Conservation (phyloP, 2,888 invertebrate genomes). For the Acrobasis suavella region DNA sequence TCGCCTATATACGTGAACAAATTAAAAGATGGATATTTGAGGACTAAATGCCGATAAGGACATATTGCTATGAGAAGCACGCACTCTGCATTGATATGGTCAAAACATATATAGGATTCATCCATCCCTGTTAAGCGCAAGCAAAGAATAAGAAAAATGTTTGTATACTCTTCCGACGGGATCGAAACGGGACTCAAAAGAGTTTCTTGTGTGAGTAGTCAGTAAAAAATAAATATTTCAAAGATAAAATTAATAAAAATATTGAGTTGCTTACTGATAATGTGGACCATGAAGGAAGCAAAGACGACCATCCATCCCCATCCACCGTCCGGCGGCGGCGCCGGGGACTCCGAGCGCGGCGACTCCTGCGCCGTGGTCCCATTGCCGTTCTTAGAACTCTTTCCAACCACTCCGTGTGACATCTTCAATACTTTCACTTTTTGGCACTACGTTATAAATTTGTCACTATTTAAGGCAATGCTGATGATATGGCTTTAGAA, state of each 20-base stretch:
- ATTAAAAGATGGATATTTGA: no score
- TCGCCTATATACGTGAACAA: no score
- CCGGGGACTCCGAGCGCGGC: conserved; percentile 60
- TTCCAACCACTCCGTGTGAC: conserved; percentile 71
- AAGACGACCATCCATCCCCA: conserved; percentile 98
- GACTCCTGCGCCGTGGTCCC: conserved; percentile 52
- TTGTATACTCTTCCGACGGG: no score
- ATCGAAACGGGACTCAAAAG: no score
- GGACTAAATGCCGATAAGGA: no score
- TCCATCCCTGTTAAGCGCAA: no score
- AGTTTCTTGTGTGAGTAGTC: no score
- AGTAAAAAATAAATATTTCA: no score
- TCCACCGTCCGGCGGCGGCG: conserved; percentile 94
- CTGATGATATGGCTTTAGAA: conserved; percentile 45
- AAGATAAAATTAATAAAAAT: neutral
- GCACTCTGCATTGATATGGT: no score
- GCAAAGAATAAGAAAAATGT: no score
- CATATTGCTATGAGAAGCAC: no score
- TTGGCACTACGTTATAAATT: conserved; percentile 48
- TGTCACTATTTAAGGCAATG: conserved; percentile 43
- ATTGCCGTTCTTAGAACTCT: conserved; percentile 63
- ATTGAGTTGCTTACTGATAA: conserved; percentile 89
- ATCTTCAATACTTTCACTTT: conserved; percentile 44
- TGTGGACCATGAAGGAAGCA: conserved; percentile 97
- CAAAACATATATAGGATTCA: no score